These are phyloP conservation scores for Chelonia mydas DNA, from an alignment of 2,797 vertebrate species.

Conservation along the genomic window DNA sequence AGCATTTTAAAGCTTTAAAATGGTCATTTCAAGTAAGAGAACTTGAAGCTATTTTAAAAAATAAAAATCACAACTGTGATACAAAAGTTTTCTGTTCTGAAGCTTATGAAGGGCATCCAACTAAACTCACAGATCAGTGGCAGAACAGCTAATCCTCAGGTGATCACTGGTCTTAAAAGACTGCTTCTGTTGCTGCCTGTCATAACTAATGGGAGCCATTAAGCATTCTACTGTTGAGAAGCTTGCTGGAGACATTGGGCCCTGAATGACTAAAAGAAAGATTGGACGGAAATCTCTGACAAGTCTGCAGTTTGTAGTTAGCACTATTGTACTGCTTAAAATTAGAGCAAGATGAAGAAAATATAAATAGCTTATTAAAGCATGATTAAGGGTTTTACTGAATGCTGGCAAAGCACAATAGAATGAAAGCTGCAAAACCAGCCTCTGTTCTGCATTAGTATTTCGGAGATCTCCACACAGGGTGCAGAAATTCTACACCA, in stretches of 20 bases:
- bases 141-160: constrained; percentile 30
- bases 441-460: not conserved
- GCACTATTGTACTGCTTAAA: not conserved
- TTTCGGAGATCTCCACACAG: not conserved
- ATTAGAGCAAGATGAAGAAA: not conserved
- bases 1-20: fast-evolving
- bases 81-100: constrained; percentile 4
- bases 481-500: not conserved
- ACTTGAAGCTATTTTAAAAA: not conserved
- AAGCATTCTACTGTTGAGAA: not conserved
- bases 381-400: not conserved
- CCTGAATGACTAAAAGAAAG: not conserved
- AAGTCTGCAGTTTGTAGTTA: not conserved
- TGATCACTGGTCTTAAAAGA: constrained; percentile 27
- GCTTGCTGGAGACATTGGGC: not conserved
- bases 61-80: constrained; percentile 24
- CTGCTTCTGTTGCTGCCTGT: constrained; percentile 49
- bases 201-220: constrained; percentile 28
- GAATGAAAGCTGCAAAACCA: not conserved
- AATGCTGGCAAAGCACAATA: not conserved
- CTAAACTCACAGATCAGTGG: constrained; percentile 26
- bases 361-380: not conserved
- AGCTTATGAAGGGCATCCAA: constrained; percentile 50
- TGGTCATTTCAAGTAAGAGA: not conserved
- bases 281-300: not conserved